Evolutionary conservation across 2,888 invertebrate species (phyloP).

Genomic region (Clepsis dumicolana): DNA sequence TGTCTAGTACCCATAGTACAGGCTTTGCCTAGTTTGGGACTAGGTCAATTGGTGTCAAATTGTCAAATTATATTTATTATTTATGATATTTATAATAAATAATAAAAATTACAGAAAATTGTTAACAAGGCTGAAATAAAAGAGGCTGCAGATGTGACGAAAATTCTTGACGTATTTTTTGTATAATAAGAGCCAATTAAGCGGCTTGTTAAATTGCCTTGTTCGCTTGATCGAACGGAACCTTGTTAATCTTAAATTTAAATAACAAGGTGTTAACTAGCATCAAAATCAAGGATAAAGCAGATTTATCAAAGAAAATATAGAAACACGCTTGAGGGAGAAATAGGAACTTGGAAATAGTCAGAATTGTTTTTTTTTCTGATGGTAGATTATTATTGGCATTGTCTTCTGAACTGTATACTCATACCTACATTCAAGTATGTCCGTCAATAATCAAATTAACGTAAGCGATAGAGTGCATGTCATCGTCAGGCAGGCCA

Average conservation of each 20-base stretch:
- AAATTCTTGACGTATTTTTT: constrained; percentile 7
- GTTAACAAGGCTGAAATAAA: neutral
- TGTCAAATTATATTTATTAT: too few relatives aligned
- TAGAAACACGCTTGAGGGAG: neutral
- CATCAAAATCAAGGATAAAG: neutral
- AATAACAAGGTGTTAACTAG: constrained; percentile 15
- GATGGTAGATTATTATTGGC: too few relatives aligned
- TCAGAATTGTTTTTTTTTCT: too few relatives aligned
- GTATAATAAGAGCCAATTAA: constrained; percentile 3
- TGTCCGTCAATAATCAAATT: too few relatives aligned
- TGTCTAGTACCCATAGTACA: too few relatives aligned
- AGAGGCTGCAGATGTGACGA: neutral
- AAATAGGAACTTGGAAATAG: neutral
- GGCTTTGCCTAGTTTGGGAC: too few relatives aligned
- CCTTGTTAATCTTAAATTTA: constrained; percentile 14
- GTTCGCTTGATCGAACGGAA: constrained; percentile 12
- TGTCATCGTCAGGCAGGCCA: too few relatives aligned
- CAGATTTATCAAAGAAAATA: neutral
- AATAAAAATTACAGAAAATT: neutral
- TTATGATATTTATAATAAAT: too few relatives aligned
- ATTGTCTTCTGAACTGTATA: too few relatives aligned
- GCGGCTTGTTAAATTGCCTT: constrained; percentile 6
- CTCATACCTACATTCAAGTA: too few relatives aligned
- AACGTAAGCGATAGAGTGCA: too few relatives aligned
- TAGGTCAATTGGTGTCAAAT: too few relatives aligned